Evolutionary conservation across 2,797 vertebrate genomes (phyloP).

Genomic region (Oreortyx pictus): DNA sequence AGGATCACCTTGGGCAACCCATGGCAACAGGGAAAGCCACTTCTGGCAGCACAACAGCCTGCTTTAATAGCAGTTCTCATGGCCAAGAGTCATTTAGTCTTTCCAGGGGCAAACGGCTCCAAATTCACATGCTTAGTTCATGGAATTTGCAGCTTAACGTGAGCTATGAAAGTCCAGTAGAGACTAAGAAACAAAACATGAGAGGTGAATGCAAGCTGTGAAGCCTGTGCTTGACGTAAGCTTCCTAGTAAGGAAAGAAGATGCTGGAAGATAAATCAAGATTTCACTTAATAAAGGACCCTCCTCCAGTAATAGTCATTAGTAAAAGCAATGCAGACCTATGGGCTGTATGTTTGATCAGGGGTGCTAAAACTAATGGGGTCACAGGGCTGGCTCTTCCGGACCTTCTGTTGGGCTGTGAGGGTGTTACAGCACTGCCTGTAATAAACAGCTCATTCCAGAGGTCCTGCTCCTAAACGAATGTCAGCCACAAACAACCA

Average conservation of each 20-base stretch:
- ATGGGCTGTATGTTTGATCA: not conserved
- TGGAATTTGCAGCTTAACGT: not conserved
- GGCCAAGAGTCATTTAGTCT: not conserved
- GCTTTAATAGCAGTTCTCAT: not conserved
- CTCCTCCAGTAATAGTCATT: not conserved
- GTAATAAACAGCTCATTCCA: not conserved
- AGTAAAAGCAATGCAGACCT: not conserved
- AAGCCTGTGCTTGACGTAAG: not conserved
- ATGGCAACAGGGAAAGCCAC: not conserved
- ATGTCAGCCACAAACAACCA: not conserved
- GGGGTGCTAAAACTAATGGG: not conserved
- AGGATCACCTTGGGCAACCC: slow-evolving; percentile 24
- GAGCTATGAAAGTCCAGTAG: not conserved
- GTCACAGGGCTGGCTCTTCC: rapidly evolving
- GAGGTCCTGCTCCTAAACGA: not conserved
- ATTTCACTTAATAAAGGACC: not conserved
- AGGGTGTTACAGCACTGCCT: not conserved
- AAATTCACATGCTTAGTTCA: not conserved
- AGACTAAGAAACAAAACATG: not conserved
- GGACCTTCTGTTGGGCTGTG: not conserved
- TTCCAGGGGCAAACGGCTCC: not conserved
- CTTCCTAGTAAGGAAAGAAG: not conserved
- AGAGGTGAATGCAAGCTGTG: not conserved
- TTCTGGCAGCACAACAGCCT: slow-evolving; percentile 1
- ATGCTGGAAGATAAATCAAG: not conserved